Percentiles rank a stretch among this genome's conserved stretches.
These are phyloP conservation scores for Carapus acus DNA, from an alignment of 2,797 vertebrate genomes.

Conservation along the genomic window DNA sequence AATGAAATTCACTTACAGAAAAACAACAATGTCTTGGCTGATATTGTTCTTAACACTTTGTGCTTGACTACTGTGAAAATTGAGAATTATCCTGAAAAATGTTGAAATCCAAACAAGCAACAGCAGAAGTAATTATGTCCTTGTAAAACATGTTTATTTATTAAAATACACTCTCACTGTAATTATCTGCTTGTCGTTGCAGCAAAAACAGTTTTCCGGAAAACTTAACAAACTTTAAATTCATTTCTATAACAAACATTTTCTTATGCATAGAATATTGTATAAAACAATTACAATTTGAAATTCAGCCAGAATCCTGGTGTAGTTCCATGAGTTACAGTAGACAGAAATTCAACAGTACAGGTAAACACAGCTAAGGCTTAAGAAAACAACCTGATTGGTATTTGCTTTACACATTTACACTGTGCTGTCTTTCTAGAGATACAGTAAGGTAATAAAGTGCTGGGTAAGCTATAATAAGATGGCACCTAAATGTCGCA, in stretches of 20 bases:
- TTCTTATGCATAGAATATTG: slow-evolving; percentile 35
- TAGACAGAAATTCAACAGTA: slow-evolving; percentile 36
- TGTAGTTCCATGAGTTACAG: slow-evolving; percentile 44
- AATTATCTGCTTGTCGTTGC: slow-evolving; percentile 43
- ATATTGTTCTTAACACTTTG: too few relatives aligned
- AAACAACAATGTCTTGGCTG: too few relatives aligned
- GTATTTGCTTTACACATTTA: slow-evolving; percentile 31
- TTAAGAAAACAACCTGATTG: slow-evolving; percentile 30
- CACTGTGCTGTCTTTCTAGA: slow-evolving; percentile 35
- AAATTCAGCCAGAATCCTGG: slow-evolving; percentile 40
- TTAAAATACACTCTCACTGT: slow-evolving; percentile 61
- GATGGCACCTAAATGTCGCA: slow-evolving; percentile 39
- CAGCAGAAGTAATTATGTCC: too few relatives aligned
- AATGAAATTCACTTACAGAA: too few relatives aligned
- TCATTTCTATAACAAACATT: slow-evolving; percentile 13
- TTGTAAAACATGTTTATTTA: slow-evolving; percentile 49
- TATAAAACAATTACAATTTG: slow-evolving; percentile 40
- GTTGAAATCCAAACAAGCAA: too few relatives aligned
- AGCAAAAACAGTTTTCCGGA: slow-evolving; percentile 1
- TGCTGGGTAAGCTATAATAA: slow-evolving; percentile 51
- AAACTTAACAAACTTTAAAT: not conserved
- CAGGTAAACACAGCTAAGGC: slow-evolving; percentile 34
- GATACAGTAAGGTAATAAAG: slow-evolving; percentile 65
- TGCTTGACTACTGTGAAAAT: not conserved
- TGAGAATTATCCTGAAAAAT: too few relatives aligned